phyloP scores from a whole-genome alignment of 2,888 invertebrate species.

The Asteroscopus sphinx region DNA sequence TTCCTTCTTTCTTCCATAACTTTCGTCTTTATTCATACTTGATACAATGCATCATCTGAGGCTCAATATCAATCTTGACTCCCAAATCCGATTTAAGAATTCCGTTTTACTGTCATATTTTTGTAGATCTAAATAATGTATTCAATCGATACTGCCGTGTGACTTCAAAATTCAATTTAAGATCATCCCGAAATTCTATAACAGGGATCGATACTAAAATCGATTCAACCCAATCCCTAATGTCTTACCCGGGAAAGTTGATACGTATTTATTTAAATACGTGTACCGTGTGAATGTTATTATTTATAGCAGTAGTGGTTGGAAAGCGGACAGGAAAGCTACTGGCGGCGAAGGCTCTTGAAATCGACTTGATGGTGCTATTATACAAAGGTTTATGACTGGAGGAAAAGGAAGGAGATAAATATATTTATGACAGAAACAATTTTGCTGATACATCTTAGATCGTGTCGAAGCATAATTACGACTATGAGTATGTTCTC shows the following conservation, averaged over 20 bases:
- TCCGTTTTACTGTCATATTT: too few species aligned
- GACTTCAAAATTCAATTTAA: conserved; percentile 6
- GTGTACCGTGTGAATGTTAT: conserved; percentile 76
- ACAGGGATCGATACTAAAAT: conserved; percentile 25
- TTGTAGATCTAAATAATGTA: not conserved
- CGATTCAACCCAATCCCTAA: conserved; percentile 31
- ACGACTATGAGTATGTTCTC: too few species aligned
- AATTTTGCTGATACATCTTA: not conserved
- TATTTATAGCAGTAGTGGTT: conserved; percentile 74
- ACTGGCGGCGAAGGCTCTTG: conserved; percentile 31
- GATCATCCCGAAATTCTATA: not conserved
- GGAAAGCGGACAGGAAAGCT: conserved; percentile 73
- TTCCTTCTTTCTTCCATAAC: conserved; percentile 9
- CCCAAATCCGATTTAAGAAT: not conserved
- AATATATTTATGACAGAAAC: not conserved
- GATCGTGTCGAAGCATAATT: not conserved
- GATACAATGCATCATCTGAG: too few species aligned
- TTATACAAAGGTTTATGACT: conserved; percentile 36
- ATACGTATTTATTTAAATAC: conserved; percentile 75
- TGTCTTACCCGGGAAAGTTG: conserved; percentile 68
- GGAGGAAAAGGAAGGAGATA: conserved; percentile 20
- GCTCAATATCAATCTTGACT: too few species aligned
- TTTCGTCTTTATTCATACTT: too few species aligned
- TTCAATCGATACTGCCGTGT: not conserved
- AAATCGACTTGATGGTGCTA: conserved; percentile 25